Percentiles rank a stretch among this genome's conserved stretches.
Evolutionary conservation across 2,888 invertebrate genomes (phyloP).

Genomic region (Sinopyrophorus schimmeli): DNA sequence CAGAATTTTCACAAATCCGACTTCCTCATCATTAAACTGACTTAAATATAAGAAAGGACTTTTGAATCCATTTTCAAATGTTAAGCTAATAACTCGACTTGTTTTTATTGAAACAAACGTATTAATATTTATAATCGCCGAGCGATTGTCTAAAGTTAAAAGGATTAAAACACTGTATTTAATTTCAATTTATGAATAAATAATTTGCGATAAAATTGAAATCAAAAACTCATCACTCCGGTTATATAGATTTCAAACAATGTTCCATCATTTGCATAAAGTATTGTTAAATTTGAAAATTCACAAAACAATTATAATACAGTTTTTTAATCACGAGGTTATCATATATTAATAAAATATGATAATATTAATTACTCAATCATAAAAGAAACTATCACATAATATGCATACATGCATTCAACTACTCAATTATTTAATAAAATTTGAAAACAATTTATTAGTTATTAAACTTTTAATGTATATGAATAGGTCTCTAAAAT

Average conservation of each 20-base stretch:
- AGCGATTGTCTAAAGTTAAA: constrained; percentile 7
- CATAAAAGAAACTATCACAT: too few relatives aligned
- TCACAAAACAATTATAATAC: too few relatives aligned
- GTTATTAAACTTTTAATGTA: constrained; percentile 11
- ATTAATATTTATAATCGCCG: constrained; percentile 8
- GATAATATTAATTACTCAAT: too few relatives aligned
- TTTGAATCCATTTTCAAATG: constrained; percentile 13
- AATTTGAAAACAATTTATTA: constrained; percentile 13
- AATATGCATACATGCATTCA: constrained; percentile 9
- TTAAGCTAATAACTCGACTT: constrained; percentile 8
- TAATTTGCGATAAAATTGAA: too few relatives aligned
- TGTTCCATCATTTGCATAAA: too few relatives aligned
- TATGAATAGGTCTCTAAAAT: constrained; percentile 9
- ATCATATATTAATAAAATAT: too few relatives aligned
- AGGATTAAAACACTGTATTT: too few relatives aligned
- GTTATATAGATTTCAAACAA: too few relatives aligned
- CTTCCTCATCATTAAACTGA: not conserved
- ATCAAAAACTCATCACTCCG: too few relatives aligned
- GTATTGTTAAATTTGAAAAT: too few relatives aligned
- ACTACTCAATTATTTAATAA: constrained; percentile 16
- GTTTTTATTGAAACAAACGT: constrained; percentile 14
- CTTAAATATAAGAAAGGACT: constrained; percentile 3
- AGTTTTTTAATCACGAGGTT: too few relatives aligned
- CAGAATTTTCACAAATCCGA: not conserved
- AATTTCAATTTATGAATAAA: too few relatives aligned